Conservation (phyloP, 1,140 invertebrate species). For the Antheraea mylitta region DNA sequence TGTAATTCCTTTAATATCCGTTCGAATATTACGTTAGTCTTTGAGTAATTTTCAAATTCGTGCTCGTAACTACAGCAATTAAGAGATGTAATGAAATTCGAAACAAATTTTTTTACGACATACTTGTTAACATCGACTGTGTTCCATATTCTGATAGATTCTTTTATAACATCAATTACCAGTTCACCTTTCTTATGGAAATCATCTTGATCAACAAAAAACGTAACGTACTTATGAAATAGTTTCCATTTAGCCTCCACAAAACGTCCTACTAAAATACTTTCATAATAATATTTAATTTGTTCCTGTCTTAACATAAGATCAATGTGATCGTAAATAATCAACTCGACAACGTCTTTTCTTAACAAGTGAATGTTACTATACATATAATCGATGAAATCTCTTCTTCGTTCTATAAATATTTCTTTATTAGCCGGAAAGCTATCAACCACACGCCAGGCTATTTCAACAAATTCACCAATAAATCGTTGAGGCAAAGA, state of each 20-base stretch:
- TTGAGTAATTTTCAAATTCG: background rate
- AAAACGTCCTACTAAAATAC: slow-evolving; percentile 18
- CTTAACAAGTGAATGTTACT: slow-evolving; percentile 26
- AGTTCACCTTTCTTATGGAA: slow-evolving; percentile 27
- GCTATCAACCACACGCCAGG: slow-evolving; percentile 37
- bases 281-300: slow-evolving; percentile 17
- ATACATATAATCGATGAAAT: slow-evolving; percentile 26
- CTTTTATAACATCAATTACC: slow-evolving; percentile 28
- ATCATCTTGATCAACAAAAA: slow-evolving; percentile 29
- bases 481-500: slow-evolving; percentile 29
- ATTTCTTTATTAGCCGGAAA: slow-evolving; percentile 30
- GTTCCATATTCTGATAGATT: slow-evolving; percentile 32
- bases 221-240: slow-evolving; percentile 33
- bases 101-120: slow-evolving; percentile 12
- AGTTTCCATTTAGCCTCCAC: slow-evolving; percentile 42
- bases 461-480: slow-evolving; percentile 29
- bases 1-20: slow-evolving; percentile 23
- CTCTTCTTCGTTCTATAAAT: slow-evolving; percentile 23
- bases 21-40: slow-evolving; percentile 15
- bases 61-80: slow-evolving; percentile 4
- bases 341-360: slow-evolving; percentile 33
- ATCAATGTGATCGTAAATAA: slow-evolving; percentile 40
- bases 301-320: slow-evolving; percentile 29
- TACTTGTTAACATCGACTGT: slow-evolving; percentile 23
- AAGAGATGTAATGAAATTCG: slow-evolving; percentile 14